These are phyloP conservation scores for Phyllopteryx taeniolatus DNA, from an alignment of 2,113 vertebrate genomes.

Conservation along the genomic window DNA sequence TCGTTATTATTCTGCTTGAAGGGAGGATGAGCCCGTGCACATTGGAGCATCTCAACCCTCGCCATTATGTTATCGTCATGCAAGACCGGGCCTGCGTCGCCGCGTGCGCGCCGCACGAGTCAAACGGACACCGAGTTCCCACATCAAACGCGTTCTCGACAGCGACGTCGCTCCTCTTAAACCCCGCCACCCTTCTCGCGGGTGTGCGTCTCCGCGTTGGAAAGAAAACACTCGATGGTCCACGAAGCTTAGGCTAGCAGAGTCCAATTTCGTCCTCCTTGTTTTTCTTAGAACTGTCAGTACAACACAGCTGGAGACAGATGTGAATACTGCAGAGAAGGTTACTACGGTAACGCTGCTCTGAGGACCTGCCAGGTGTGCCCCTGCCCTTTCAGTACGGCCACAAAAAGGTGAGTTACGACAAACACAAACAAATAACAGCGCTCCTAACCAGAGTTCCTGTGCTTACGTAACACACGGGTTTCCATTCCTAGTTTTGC, in stretches of 20 bases:
- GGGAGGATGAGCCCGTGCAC: conserved; percentile 1
- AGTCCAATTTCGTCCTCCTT: not conserved
- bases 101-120: conserved; percentile 14
- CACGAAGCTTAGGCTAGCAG: not conserved
- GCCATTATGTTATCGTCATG: conserved; percentile 11
- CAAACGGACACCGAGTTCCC: conserved; percentile 6
- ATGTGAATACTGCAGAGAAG: conserved; percentile 87
- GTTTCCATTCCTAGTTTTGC: conserved; percentile 78
- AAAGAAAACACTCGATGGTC: conserved; percentile 11
- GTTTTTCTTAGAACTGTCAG: conserved; percentile 79
- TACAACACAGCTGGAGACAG: conserved; percentile 84
- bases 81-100: conserved; percentile 49
- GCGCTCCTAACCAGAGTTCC: not conserved
- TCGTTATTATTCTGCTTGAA: conserved; percentile 16
- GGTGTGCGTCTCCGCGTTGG: not conserved
- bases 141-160: conserved; percentile 7
- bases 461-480: not conserved
- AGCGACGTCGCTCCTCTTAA: not conserved
- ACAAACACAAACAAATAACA: not conserved
- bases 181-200: not conserved
- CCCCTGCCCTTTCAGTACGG: conserved; percentile 75
- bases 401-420: conserved; percentile 78
- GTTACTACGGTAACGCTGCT: conserved; percentile 79
- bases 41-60: conserved; percentile 14
- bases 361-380: conserved; percentile 78